Base-by-base conservation (phyloP, 2,797 vertebrate genomes). In the Miichthys miiuy region DNA sequence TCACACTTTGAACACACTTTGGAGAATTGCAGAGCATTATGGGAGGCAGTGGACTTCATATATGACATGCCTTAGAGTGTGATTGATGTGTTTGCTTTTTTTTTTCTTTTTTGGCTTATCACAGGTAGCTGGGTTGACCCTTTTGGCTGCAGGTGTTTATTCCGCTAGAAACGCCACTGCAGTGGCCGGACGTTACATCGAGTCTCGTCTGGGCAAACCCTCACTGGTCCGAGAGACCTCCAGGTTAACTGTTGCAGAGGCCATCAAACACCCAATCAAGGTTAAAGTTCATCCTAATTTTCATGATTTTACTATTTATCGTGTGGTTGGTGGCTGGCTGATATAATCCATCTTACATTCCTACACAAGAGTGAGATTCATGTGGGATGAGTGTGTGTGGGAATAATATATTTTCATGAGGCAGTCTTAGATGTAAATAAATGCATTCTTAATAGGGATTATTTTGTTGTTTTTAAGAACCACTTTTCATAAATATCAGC, bases 191-290 rank as follows among this genome's bases (percentile, higher is more conserved):
- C 93, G 96, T 2, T 97, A 95, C 84, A 80, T 98, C 0, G 96
- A 97, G 81, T 96, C 97, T 0, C 91, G 97, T 0, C 84, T 98
- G 47, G 97, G 96, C 13, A 97, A 96, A 82, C 97, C 96, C 0
- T 96, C 97, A 0, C 90, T 97, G 87, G 97, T 97, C 81, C 91
- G 97, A 58, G 97, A 98, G 80, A 97, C 97, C 0, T 97, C 96
- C 0, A 92, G 96, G 2, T 91, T 98, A 70, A 95, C 96, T 0
- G 84, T 96, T 58, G 88, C 91, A 14, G 96, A 97, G 82, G 95
- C 95, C 0, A 79, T 97, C 27, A 96, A 96, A 83, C 97, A 97
- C 80, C 97, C 97, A 0, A 11, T 97, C 75, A 95, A 95, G 96
- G 96, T 97, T 81, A 66, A 10, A 44, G 18, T 47, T 23, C 1